phyloP scores from a whole-genome alignment of 2,888 invertebrate species.

The Lasioglossum morio region DNA sequence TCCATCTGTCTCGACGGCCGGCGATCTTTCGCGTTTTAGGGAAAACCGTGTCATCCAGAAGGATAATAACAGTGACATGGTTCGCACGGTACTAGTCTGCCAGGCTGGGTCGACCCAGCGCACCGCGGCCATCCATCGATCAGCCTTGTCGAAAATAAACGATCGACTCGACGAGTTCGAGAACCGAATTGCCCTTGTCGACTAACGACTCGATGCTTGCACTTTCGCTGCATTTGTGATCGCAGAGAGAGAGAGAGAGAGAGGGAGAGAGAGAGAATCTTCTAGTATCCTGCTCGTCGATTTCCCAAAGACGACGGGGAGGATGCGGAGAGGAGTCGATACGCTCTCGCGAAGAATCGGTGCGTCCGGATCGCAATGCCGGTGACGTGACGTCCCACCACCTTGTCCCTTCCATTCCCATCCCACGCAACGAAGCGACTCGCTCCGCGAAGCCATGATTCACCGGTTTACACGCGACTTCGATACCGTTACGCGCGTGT shows the following conservation, averaged over 20 bases:
- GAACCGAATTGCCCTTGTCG: slow-evolving; percentile 80
- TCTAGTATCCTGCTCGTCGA: background rate
- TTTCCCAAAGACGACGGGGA: slow-evolving; percentile 17
- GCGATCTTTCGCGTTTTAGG: background rate
- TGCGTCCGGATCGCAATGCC: too few relatives aligned
- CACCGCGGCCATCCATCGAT: slow-evolving; percentile 78
- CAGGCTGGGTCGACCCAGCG: background rate
- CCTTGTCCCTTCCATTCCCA: slow-evolving; percentile 47
- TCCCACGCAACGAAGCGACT: slow-evolving; percentile 67
- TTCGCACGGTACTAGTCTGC: slow-evolving; percentile 47
- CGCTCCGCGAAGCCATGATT: slow-evolving; percentile 73
- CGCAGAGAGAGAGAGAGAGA: too few relatives aligned
- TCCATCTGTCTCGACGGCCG: background rate
- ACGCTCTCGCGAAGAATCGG: too few relatives aligned
- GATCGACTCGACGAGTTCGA: slow-evolving; percentile 80
- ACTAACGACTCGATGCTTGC: slow-evolving; percentile 80
- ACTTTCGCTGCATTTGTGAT: slow-evolving; percentile 76
- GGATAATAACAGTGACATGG: slow-evolving; percentile 35
- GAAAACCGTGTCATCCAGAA: background rate
- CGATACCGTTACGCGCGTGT: slow-evolving; percentile 76
- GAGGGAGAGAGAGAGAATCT: background rate
- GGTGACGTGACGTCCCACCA: background rate
- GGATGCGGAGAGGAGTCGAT: slow-evolving; percentile 1
- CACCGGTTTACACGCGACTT: slow-evolving; percentile 76
- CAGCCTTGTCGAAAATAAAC: slow-evolving; percentile 83